These are phyloP conservation scores for Oligia latruncula DNA, from an alignment of 2,888 invertebrate genomes.

Conservation along the genomic window DNA sequence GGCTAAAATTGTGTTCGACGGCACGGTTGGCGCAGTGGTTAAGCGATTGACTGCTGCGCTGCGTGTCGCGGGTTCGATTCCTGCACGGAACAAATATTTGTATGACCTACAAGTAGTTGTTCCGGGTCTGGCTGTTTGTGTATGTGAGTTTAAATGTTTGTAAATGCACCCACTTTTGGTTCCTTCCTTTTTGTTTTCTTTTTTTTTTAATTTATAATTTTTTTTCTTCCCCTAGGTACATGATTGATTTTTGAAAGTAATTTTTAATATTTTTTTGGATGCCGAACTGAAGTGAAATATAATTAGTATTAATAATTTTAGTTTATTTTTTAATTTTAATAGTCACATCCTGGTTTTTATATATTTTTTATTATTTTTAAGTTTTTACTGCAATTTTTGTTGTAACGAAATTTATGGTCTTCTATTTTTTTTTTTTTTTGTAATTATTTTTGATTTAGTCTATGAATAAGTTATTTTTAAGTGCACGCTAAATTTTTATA, in stretches of 20 bases:
- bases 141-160: too few relatives aligned
- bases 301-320: conserved; percentile 68
- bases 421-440: conserved; percentile 7
- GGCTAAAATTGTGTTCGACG: too few relatives aligned
- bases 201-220: conserved; percentile 58
- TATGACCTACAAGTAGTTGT: too few relatives aligned
- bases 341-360: conserved; percentile 83
- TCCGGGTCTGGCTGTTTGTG: too few relatives aligned
- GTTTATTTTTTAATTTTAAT: conserved; percentile 70
- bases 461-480: conserved; percentile 8
- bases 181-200: conserved; percentile 44
- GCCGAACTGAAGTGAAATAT: conserved; percentile 65
- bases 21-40: too few relatives aligned
- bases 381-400: conserved; percentile 37
- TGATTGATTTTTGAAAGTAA: conserved; percentile 84
- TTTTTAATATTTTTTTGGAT: conserved; percentile 50
- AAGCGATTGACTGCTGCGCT: too few relatives aligned
- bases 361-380: conserved; percentile 55
- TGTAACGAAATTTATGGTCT: conserved; percentile 11
- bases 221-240: conserved; percentile 82
- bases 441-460: conserved; percentile 3
- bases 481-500: background rate
- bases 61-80: too few relatives aligned
- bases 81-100: too few relatives aligned
- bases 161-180: conserved; percentile 12